Evolutionary conservation across 2,888 invertebrate genomes (phyloP), one percentile per base, ranked within the genome.

Genomic region (Teleogryllus oceanicus): DNA sequence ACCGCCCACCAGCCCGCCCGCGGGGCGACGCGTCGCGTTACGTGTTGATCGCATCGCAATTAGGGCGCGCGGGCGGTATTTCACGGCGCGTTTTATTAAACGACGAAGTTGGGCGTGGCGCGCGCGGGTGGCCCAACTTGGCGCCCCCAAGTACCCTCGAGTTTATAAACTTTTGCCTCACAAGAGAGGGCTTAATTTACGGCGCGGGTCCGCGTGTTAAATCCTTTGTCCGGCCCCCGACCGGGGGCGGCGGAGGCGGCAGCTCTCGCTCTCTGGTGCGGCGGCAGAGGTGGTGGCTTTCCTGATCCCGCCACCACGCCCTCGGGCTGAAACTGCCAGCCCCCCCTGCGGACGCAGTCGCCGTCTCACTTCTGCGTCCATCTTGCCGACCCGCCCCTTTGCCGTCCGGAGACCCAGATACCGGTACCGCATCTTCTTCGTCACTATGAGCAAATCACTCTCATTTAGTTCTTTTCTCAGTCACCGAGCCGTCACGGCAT

Each of bases 131-230:
- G 37, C 37, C 13, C 62, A n/a, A 62, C 62, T 13, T 62, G 62
- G 62, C 62, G 62, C 62, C 62, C 62, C 1, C 13, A 62, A 62
- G 62, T 62, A n/a, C 62, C n/a, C 62, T 62, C 62, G 62, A 62
- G 62, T 62, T 62, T 62, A 62, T 62, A 62, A 62, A 62, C 62
- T 62, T 62, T 62, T 62, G 62, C 62, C 62, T 18, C 13, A n/a
- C 62, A 62, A 62, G 62, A 62, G 62, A 62, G 62, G 62, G 62
- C 62, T 62, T 62, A 62, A 62, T 62, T 62, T 62, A 62, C 62
- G 62, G 62, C n/a, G 62, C 13, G 62, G 62, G 62, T 62, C 62
- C 62, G 62, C 62, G 62, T 62, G 62, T 13, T 18, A 62, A 62
- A 62, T 62, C 62, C 62, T 62, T 62, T 62, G 62, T 62, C 62